phyloP scores from a whole-genome alignment of 2,888 invertebrate species.

The Tryphoninae sp. region DNA sequence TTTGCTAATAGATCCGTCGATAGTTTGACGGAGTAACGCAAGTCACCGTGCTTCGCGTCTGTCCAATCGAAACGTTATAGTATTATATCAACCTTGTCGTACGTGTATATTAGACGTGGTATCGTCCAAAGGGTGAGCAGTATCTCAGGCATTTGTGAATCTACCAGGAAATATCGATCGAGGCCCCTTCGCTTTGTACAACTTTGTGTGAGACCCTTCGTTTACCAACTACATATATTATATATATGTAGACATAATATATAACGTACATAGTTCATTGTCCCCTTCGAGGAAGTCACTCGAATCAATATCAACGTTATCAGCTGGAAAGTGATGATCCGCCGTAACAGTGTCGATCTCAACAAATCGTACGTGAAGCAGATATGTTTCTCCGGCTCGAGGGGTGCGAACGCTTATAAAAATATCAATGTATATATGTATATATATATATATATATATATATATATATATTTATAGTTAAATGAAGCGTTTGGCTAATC shows the following conservation, averaged over 20 bases:
- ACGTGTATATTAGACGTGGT: background rate
- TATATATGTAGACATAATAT: background rate
- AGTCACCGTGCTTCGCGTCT: conserved; percentile 24
- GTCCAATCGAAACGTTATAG: conserved; percentile 11
- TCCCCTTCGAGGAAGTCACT: conserved; percentile 24
- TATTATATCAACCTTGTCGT: background rate
- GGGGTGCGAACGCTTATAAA: background rate
- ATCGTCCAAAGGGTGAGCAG: conserved; percentile 11
- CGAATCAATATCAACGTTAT: conserved; percentile 52
- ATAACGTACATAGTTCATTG: background rate
- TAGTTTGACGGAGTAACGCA: conserved; percentile 46
- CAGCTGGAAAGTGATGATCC: conserved; percentile 48
- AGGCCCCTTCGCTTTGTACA: background rate
- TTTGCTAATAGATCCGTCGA: conserved; percentile 72
- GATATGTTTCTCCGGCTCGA: conserved; percentile 24
- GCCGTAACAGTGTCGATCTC: conserved; percentile 11
- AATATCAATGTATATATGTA: background rate
- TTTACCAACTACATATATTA: background rate
- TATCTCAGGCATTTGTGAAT: conserved; percentile 32
- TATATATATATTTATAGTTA: background rate
- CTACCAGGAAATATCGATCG: conserved; percentile 27
- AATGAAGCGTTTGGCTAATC: conserved; percentile 27
- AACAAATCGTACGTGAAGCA: conserved; percentile 17
- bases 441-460: background rate
- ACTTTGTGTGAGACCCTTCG: conserved; percentile 1